A percentile compares a stretch with the other conserved stretches of the same genome.
These are phyloP conservation scores for Chaetoderma sp. DNA, from an alignment of 2,888 invertebrate genomes.

Conservation along the genomic window DNA sequence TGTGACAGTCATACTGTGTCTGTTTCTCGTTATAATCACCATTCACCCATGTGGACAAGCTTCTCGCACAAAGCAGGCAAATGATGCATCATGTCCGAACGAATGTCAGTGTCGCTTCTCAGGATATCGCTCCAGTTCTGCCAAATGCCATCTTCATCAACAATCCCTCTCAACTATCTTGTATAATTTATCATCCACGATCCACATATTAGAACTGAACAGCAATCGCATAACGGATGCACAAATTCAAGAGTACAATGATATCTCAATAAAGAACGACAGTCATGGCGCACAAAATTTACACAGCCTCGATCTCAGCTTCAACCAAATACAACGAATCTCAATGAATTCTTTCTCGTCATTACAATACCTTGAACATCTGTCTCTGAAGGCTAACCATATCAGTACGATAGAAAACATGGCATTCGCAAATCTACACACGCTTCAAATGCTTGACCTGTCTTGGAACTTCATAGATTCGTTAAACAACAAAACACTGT, in stretches of 20 bases:
- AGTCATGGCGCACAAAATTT: background rate
- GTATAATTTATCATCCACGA: no score
- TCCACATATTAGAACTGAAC: background rate
- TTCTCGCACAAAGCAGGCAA: background rate
- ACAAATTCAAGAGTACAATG: background rate
- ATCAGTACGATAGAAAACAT: slow-evolving; percentile 13
- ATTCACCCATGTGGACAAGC: background rate
- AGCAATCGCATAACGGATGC: background rate
- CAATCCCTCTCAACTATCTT: no score
- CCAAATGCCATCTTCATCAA: no score
- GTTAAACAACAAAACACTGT: no score
- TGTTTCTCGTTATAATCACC: no score
- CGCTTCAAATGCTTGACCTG: no score
- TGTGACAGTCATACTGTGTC: no score
- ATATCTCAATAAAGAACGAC: background rate
- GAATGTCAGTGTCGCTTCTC: slow-evolving; percentile 26
- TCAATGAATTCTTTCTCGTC: background rate
- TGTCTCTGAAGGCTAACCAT: slow-evolving; percentile 10
- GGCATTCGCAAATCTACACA: slow-evolving; percentile 23
- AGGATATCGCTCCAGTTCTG: no score
- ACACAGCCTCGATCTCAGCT: slow-evolving; percentile 20
- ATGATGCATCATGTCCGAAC: slow-evolving; percentile 23
- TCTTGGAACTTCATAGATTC: no score
- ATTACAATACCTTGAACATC: slow-evolving; percentile 1
- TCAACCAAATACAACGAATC: slow-evolving; percentile 15